Conservation (phyloP, 1,140 invertebrate genomes). For the Prorops nasuta region DNA sequence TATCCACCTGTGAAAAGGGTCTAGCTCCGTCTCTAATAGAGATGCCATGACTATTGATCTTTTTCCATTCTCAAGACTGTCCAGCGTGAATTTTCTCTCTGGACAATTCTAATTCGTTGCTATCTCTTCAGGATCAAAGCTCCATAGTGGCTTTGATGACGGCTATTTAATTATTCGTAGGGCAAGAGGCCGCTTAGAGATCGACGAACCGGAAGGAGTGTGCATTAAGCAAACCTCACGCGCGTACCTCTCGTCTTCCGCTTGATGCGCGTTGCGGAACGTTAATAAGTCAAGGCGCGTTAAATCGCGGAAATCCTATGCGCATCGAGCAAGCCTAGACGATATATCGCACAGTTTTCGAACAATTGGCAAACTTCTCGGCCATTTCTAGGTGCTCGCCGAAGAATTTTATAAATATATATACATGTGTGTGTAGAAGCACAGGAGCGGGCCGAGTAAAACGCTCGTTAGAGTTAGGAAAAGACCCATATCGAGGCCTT, state of each 20-base stretch:
- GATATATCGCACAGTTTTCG: too few species aligned
- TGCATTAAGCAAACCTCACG: neutral
- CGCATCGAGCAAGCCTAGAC: too few species aligned
- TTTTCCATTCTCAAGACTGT: too few species aligned
- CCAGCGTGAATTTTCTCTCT: neutral
- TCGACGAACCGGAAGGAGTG: neutral
- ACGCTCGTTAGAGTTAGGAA: too few species aligned
- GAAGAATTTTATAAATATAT: too few species aligned
- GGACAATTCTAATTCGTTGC: neutral
- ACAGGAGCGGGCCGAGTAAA: too few species aligned
- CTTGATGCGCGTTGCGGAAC: neutral
- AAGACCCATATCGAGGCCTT: too few species aligned
- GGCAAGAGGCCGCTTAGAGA: neutral
- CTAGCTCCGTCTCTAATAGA: constrained; percentile 25
- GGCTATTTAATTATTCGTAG: neutral
- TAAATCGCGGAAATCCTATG: neutral
- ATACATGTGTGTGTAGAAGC: too few species aligned
- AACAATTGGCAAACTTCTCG: too few species aligned
- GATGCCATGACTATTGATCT: constrained; percentile 33
- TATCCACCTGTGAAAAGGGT: constrained; percentile 22
- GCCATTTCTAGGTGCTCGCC: too few species aligned
- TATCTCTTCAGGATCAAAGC: constrained; percentile 2
- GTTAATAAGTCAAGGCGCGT: neutral
- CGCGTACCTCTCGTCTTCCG: neutral
- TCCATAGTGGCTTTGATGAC: neutral